Evolutionary conservation across 2,113 vertebrate genomes (phyloP).

Genomic region (Bambusicola thoracicus): DNA sequence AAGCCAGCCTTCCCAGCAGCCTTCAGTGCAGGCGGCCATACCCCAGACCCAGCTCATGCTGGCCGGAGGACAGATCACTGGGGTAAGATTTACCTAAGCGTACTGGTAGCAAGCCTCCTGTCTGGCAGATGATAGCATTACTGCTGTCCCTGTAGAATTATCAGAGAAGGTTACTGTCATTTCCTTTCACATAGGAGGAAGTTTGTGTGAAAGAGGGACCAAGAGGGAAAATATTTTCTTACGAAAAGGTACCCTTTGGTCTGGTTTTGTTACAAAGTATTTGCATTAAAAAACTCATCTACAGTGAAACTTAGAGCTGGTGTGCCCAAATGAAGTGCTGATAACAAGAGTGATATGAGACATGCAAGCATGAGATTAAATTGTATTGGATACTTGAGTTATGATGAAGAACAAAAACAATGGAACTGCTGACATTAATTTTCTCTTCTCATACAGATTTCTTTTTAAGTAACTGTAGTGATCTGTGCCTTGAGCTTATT

Average conservation of each 20-base stretch:
- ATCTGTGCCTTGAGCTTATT: background rate
- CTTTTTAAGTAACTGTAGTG: background rate
- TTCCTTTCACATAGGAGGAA: background rate
- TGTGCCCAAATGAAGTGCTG: background rate
- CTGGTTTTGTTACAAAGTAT: background rate
- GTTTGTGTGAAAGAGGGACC: background rate
- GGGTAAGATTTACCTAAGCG: conserved; percentile 85
- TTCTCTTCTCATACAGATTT: background rate
- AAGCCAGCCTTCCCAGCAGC: conserved; percentile 88
- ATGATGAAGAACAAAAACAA: background rate
- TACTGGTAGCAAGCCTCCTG: background rate
- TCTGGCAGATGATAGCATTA: background rate
- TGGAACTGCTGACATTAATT: background rate
- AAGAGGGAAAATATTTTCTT: background rate
- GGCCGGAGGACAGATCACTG: conserved; percentile 95
- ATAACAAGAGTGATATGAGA: background rate
- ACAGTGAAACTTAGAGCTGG: background rate
- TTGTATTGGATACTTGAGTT: background rate
- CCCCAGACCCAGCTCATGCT: conserved; percentile 97
- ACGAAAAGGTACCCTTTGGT: background rate
- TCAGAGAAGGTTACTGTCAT: background rate
- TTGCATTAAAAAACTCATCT: background rate
- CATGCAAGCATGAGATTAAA: background rate
- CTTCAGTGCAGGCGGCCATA: conserved; percentile 88
- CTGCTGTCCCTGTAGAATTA: background rate